Conservation (phyloP, 1,140 invertebrate genomes). For the Gonioctena quinquepunctata region DNA sequence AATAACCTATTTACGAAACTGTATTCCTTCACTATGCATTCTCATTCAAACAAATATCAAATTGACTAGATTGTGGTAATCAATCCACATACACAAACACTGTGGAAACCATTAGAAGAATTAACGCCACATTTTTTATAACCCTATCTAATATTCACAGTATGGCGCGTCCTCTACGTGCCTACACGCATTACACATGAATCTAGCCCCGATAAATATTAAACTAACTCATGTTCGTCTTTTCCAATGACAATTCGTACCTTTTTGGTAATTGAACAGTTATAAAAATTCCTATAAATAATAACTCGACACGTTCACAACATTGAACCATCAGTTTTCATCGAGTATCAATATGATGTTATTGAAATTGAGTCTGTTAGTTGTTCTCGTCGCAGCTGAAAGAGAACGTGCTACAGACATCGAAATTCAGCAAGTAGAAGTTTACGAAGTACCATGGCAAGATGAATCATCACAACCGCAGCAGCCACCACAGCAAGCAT, state of each 20-base stretch:
- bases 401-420: constrained; percentile 3
- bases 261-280: not conserved
- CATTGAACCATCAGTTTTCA: not conserved
- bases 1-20: too few species aligned
- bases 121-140: too few species aligned
- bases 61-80: too few species aligned
- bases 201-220: not conserved
- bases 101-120: too few species aligned
- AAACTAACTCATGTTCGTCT: not conserved
- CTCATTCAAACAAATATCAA: too few species aligned
- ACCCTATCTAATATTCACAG: not conserved
- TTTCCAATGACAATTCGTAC: not conserved
- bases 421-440: constrained; percentile 9
- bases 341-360: not conserved
- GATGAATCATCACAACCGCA: not conserved
- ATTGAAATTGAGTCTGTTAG: not conserved
- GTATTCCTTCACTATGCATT: too few species aligned
- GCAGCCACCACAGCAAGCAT: not conserved
- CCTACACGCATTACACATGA: not conserved
- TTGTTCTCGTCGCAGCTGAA: not conserved
- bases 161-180: not conserved
- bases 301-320: not conserved
- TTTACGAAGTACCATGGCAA: constrained; percentile 14
- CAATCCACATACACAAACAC: too few species aligned
- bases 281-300: not conserved